Conservation (phyloP, 2,113 vertebrate species). For the Tretioscincus oriximinensis region DNA sequence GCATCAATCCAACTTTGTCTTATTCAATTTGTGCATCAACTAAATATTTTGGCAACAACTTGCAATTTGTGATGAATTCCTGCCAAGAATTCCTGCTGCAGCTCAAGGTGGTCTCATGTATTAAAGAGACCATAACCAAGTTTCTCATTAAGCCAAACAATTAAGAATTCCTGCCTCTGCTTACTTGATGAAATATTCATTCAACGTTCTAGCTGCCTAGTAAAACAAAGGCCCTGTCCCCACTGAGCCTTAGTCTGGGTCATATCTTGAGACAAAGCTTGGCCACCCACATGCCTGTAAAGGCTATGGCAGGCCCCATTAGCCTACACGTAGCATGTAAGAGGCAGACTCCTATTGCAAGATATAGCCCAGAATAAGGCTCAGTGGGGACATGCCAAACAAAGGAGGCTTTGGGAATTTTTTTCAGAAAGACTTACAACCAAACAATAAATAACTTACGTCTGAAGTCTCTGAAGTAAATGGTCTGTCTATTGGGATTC, state of each 20-base stretch:
- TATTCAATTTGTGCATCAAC: conserved; percentile 73
- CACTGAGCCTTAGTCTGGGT: too few species aligned
- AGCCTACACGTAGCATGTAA: too few species aligned
- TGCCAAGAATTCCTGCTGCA: conserved; percentile 86
- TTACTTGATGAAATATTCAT: conserved; percentile 53
- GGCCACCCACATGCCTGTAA: too few species aligned
- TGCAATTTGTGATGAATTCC: conserved; percentile 82
- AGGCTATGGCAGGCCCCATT: too few species aligned
- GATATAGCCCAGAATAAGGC: too few species aligned
- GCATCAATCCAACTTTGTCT: conserved; percentile 40
- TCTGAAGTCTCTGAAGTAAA: conserved; percentile 90
- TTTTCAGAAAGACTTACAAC: not conserved
- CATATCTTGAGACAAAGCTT: too few species aligned
- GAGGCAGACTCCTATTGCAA: too few species aligned
- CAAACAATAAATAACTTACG: conserved; percentile 79
- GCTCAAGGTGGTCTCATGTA: conserved; percentile 74
- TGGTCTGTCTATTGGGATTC: conserved; percentile 96
- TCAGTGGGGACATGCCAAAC: too few species aligned
- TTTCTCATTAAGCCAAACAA: conserved; percentile 83
- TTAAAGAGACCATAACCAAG: conserved; percentile 79
- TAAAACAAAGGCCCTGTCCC: too few species aligned
- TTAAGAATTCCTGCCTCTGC: conserved; percentile 74
- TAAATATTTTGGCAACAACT: conserved; percentile 66
- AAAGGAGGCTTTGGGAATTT: conserved; percentile 31
- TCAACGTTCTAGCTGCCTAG: conserved; percentile 38